Base-by-base conservation (phyloP, 2,113 vertebrate genomes). In the Oreocharis arfaki region DNA sequence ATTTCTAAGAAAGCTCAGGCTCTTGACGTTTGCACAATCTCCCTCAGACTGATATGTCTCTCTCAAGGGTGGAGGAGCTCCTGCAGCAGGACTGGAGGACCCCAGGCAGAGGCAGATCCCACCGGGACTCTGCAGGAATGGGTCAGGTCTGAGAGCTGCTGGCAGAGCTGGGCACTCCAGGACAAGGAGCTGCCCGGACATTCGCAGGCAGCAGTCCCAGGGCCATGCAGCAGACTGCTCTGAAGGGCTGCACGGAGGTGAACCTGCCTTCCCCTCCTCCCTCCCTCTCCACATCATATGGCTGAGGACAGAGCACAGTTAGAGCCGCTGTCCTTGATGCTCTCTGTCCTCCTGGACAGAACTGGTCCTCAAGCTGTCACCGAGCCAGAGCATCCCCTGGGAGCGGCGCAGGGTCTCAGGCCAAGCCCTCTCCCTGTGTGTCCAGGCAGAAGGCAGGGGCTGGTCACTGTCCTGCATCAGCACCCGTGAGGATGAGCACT, bases 171-270 rank as follows among this genome's bases (percentile, higher is more conserved):
- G 53, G 76, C 59, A 61, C 1, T 0, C 71, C 76, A 79, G 89
- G 89, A 79, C 80, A 76, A 76, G 79, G 67, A 73, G 39, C 63
- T 55, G 64, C 42, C 59, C 10, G 68, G 47, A 50, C 44, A 2
- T 20, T 23, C 2, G 11, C 50, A 65, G 67, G 86, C 42, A 88
- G 75, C 50, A 21, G 63, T 84, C 76, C 75, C 71, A 69, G 75
- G 55, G 55, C 55, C 32, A 4, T 47, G 76, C 81, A 84, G 75
- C 71, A 80, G 59, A 17, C 46, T 53, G 83, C 44, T 89, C 80
- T 69, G 69, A 85, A 93, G 78, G 78, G 78, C 91, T 87, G 70
- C 67, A 8, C 1, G 56, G 96, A 96, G 91, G 89, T 94, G 91
- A 91, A 42, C 73, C 78, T 67, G 37, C 74, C 74, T 75, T 93